These are phyloP conservation scores for Centropristis striata DNA, from an alignment of 2,113 vertebrate species.

Conservation along the genomic window DNA sequence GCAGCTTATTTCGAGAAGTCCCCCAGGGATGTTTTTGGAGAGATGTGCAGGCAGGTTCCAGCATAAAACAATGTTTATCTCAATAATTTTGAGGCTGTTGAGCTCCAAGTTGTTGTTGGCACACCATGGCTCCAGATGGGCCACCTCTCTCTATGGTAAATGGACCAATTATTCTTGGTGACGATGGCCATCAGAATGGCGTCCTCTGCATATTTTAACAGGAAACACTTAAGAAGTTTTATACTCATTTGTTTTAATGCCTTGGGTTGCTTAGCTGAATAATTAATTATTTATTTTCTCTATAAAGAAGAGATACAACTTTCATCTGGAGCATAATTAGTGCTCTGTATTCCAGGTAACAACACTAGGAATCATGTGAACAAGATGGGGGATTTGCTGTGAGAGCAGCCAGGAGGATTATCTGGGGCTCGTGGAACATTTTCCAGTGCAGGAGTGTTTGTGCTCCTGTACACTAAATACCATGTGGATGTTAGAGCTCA, in stretches of 20 bases:
- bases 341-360: slow-evolving; percentile 15
- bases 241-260: background rate
- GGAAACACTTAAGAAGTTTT: slow-evolving; percentile 22
- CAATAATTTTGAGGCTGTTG: slow-evolving; percentile 56
- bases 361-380: slow-evolving; percentile 12
- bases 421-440: slow-evolving; percentile 8
- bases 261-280: slow-evolving; percentile 2
- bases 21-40: slow-evolving; percentile 51
- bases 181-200: slow-evolving; percentile 44
- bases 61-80: slow-evolving; percentile 70
- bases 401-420: slow-evolving; percentile 41
- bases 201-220: slow-evolving; percentile 64
- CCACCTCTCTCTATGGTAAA: slow-evolving; percentile 57
- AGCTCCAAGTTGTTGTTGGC: slow-evolving; percentile 66
- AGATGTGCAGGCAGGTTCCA: slow-evolving; percentile 54
- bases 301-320: background rate
- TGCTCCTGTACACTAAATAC: slow-evolving; percentile 26
- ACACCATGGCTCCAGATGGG: slow-evolving; percentile 66
- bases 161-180: slow-evolving; percentile 55
- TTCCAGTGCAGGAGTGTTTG: slow-evolving; percentile 21
- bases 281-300: background rate
- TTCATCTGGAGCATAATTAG: slow-evolving; percentile 20
- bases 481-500: slow-evolving; percentile 52
- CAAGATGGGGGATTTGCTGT: slow-evolving; percentile 22
- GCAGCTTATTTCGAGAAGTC: slow-evolving; percentile 41